Evolutionary conservation across 2,113 vertebrate genomes (phyloP).

Genomic region (Eleginops maclovinus): DNA sequence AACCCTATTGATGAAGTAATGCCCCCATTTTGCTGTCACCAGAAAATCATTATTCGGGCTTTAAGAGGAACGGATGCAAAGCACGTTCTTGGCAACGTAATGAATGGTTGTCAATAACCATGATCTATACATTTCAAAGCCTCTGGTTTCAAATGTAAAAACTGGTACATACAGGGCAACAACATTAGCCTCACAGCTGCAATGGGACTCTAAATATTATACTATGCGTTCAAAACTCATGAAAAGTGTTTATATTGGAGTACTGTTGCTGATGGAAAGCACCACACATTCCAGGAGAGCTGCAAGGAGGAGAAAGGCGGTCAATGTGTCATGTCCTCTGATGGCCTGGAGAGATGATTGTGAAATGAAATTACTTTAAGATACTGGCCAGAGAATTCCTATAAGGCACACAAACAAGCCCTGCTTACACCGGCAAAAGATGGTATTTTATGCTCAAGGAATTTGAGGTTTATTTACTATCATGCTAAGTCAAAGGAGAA

Average conservation of each 20-base stretch:
- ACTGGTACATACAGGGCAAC: neutral
- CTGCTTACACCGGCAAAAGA: neutral
- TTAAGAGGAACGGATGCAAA: conserved; percentile 15
- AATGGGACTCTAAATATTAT: neutral
- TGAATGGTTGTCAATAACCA: conserved; percentile 25
- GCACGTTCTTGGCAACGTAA: conserved; percentile 18
- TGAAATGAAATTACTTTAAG: neutral
- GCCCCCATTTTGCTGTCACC: conserved; percentile 9
- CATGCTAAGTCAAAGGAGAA: too few species aligned
- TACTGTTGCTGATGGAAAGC: neutral
- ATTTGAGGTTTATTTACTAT: neutral
- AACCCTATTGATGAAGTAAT: conserved; percentile 17
- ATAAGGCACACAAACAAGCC: neutral
- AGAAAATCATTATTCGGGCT: conserved; percentile 34
- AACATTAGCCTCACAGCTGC: neutral
- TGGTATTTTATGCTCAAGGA: neutral
- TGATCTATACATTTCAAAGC: neutral
- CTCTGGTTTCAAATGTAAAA: conserved; percentile 14
- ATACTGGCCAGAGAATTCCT: neutral
- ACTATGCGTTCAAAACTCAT: neutral
- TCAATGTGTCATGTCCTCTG: neutral
- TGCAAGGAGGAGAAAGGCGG: conserved; percentile 6
- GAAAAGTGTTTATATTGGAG: neutral
- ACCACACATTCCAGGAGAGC: neutral
- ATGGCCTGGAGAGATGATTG: conserved; percentile 2